Evolutionary conservation across 2,888 invertebrate species (phyloP), one percentile per base, ranked within the genome.

Genomic region (Acanthosepion esculentum): DNA sequence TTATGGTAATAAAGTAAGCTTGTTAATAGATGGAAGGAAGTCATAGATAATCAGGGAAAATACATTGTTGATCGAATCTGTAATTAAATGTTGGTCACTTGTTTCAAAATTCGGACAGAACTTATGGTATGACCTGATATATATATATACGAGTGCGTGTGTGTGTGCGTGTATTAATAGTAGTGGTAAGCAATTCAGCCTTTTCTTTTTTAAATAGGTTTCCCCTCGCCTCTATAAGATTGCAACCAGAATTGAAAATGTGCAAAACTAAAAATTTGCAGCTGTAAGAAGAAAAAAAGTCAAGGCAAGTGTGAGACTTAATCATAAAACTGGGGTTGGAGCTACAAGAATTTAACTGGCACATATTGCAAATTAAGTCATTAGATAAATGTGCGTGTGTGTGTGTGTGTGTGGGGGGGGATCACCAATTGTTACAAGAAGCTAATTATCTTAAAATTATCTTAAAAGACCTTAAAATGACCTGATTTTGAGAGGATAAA

Each of bases 391-490:
- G n/a, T n/a, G 29, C 7, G 18, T 8, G 29, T 8, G 64, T 0
- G 26, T n/a, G n/a, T n/a, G 29, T 29, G 18, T 8, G 29, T 8
- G 64, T 0, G 26, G n/a, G 6, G 64, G 29, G 15, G 12, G 8
- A 12, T 29, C n/a, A 78, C 78, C 29, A 78, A 78, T 78, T 10
- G n/a, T 78, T 78, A n/a, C 10, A 78, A n/a, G 78, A 29, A 78
- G n/a, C n/a, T 78, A 78, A 78, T 78, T n/a, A 78, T n/a, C 78
- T n/a, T 78, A 78, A 78, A 78, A 78, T 78, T 78, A 78, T n/a
- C 29, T 78, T 78, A 78, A n/a, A n/a, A n/a, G n/a, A n/a, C n/a
- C n/a, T n/a, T n/a, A n/a, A n/a, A n/a, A 78, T 78, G 78, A 33
- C 33, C n/a, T 78, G n/a, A 78, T 78, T 78, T 78, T 78, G n/a